A percentile compares a stretch with the other conserved stretches of the same genome.
phyloP scores from a whole-genome alignment of 2,888 invertebrate genomes.

The Pyrochroa serraticornis region DNA sequence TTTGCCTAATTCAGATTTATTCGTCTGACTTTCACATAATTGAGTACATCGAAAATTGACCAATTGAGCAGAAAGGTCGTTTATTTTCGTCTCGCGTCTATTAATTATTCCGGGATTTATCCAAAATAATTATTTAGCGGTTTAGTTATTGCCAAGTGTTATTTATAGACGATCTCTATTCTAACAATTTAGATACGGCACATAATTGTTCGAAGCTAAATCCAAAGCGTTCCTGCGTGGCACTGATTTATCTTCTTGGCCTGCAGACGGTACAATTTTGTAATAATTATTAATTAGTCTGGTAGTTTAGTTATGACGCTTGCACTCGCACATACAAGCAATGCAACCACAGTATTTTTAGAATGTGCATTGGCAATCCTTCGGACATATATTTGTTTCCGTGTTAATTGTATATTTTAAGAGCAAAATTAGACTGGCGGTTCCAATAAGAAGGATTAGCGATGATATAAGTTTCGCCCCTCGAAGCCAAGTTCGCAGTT shows the following conservation, averaged over 20 bases:
- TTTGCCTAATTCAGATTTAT: too few species aligned
- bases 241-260: constrained; percentile 25
- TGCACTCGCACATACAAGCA: neutral
- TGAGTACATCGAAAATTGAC: too few species aligned
- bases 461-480: neutral
- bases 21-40: too few species aligned
- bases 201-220: constrained; percentile 23
- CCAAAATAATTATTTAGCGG: constrained; percentile 12
- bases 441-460: neutral
- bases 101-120: constrained; percentile 7
- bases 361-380: constrained; percentile 12
- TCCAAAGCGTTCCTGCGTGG: constrained; percentile 17
- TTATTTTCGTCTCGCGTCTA: constrained; percentile 6
- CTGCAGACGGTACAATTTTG: constrained; percentile 11
- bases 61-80: neutral
- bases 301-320: constrained; percentile 6
- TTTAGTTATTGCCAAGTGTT: constrained; percentile 25
- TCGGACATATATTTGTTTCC: constrained; percentile 4
- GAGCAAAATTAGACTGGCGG: constrained; percentile 1
- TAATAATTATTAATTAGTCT: constrained; percentile 24
- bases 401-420: constrained; percentile 10
- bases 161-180: constrained; percentile 21
- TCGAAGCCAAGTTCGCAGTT: neutral
- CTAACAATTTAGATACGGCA: constrained; percentile 26
- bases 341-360: constrained; percentile 4